Evolutionary conservation across 2,797 vertebrate genomes (phyloP).

Genomic region (Acipenser transmontanus): DNA sequence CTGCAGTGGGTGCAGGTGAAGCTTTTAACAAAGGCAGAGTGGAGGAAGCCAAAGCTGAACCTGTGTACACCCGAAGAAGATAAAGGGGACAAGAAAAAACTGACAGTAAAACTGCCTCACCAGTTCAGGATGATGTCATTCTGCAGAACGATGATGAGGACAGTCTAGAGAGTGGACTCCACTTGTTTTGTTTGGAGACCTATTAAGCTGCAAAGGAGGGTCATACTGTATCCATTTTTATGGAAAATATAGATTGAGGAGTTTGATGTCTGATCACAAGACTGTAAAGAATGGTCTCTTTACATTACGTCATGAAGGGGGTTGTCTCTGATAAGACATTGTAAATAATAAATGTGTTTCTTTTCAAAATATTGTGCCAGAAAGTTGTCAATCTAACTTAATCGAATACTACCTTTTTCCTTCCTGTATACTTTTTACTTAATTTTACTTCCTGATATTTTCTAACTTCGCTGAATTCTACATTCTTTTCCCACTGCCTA

Average conservation of each 20-base stretch:
- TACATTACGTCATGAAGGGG: no score
- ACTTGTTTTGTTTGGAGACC: slow-evolving; percentile 9
- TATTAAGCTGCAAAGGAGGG: no score
- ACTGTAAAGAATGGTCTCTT: no score
- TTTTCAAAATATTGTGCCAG: no score
- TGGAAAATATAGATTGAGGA: neutral
- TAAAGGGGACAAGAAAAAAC: slow-evolving; percentile 26
- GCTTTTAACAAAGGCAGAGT: neutral
- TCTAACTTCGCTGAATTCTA: no score
- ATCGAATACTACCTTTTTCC: no score
- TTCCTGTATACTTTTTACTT: no score
- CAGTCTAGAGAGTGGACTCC: slow-evolving; percentile 10
- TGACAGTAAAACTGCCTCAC: neutral
- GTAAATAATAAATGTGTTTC: no score
- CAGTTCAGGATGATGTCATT: neutral
- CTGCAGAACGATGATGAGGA: slow-evolving; percentile 15
- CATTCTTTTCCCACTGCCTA: no score
- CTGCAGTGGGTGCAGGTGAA: slow-evolving; percentile 40
- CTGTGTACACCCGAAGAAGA: slow-evolving; percentile 38
- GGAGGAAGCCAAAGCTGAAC: neutral
- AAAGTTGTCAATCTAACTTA: no score
- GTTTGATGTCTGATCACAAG: slow-evolving; percentile 5
- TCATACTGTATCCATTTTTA: neutral
- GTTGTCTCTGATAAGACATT: no score
- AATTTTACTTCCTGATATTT: no score